phyloP scores from a whole-genome alignment of 1,140 invertebrate species.

The Euborellia annulipes region DNA sequence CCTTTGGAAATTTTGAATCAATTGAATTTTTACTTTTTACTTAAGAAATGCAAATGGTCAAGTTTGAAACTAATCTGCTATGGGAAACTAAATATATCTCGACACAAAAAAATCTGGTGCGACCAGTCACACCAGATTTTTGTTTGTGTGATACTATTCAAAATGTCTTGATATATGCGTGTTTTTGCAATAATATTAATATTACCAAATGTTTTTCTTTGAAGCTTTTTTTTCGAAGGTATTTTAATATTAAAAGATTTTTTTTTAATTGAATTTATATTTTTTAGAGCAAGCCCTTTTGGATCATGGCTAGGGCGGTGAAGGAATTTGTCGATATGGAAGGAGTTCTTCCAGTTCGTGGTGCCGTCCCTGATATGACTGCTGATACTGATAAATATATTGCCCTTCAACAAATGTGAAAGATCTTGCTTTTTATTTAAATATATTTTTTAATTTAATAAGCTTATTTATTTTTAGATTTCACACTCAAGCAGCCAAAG shows the following conservation, averaged over 20 bases:
- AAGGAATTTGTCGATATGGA: slow-evolving; percentile 80
- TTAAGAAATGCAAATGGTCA: too few relatives aligned
- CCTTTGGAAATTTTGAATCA: too few relatives aligned
- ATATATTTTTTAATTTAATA: slow-evolving; percentile 3
- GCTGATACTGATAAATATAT: slow-evolving; percentile 88
- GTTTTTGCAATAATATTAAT: too few relatives aligned
- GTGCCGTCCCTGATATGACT: slow-evolving; percentile 95
- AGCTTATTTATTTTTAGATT: slow-evolving; percentile 35
- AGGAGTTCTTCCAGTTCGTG: slow-evolving; percentile 71
- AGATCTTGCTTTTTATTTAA: slow-evolving; percentile 5
- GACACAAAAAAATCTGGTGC: too few relatives aligned
- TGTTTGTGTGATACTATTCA: too few relatives aligned
- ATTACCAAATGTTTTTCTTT: too few relatives aligned
- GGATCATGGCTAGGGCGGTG: slow-evolving; percentile 83
- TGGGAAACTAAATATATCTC: too few relatives aligned
- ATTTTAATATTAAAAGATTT: background rate
- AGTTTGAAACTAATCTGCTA: too few relatives aligned
- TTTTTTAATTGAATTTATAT: slow-evolving; percentile 7
- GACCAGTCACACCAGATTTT: too few relatives aligned
- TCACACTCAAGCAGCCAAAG: slow-evolving; percentile 62
- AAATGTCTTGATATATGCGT: too few relatives aligned
- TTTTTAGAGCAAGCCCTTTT: slow-evolving; percentile 62
- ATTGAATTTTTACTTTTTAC: too few relatives aligned
- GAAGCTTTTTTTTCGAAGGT: slow-evolving; percentile 2
- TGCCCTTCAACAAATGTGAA: slow-evolving; percentile 69